phyloP scores from a whole-genome alignment of 2,113 vertebrate genomes.

The Butorides virescens region DNA sequence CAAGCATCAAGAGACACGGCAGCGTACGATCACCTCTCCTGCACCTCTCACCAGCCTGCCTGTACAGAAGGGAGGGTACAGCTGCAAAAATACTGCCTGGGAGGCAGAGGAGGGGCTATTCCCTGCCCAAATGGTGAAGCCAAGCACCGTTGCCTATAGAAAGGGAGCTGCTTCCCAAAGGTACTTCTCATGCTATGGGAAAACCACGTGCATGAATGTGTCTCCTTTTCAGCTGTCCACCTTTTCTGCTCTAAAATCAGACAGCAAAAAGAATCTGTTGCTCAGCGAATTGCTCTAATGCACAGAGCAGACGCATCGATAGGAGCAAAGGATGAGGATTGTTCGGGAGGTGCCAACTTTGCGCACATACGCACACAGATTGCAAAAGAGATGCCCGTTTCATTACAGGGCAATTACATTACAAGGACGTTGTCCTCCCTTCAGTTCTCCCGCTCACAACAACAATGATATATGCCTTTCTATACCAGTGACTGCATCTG shows the following conservation, averaged over 20 bases:
- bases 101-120: neutral
- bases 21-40: neutral
- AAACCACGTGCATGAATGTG: neutral
- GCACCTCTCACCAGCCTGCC: neutral
- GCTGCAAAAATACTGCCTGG: neutral
- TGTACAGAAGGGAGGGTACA: neutral
- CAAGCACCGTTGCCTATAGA: neutral
- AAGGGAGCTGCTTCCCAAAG: neutral
- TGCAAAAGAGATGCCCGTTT: neutral
- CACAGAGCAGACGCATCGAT: neutral
- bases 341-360: neutral
- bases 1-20: neutral
- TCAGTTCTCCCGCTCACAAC: neutral
- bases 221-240: neutral
- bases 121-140: neutral
- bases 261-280: neutral
- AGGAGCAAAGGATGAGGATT: neutral
- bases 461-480: neutral
- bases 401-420: neutral
- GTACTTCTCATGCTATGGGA: neutral
- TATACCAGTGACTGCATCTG: neutral
- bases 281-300: neutral
- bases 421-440: neutral
- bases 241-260: neutral
- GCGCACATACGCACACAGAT: neutral